phyloP scores from a whole-genome alignment of 2,797 vertebrate species.

The Sebastes melanostomus region DNA sequence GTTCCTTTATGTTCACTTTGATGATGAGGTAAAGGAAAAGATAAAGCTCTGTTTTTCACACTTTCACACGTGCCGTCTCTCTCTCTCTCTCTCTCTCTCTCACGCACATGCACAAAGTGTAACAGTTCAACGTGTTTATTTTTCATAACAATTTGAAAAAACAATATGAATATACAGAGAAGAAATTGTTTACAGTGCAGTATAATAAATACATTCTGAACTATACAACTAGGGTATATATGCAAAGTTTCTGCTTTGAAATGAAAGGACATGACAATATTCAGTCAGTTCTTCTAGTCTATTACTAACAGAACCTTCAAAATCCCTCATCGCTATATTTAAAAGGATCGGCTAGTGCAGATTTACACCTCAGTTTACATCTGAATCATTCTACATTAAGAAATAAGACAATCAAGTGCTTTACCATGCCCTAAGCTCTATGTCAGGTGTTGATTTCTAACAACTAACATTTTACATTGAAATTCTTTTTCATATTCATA shows the following conservation, averaged over 20 bases:
- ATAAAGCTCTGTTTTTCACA: background rate
- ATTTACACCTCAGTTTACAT: background rate
- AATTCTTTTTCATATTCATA: background rate
- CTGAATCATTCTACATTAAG: background rate
- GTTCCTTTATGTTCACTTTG: background rate
- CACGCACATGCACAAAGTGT: background rate
- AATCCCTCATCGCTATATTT: background rate
- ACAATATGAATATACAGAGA: conserved; percentile 18
- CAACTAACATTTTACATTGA: background rate
- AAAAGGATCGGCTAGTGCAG: background rate
- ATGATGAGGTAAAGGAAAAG: background rate
- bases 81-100: too few relatives aligned
- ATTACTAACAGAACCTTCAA: conserved; percentile 27
- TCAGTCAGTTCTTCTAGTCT: background rate
- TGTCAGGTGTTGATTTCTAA: background rate
- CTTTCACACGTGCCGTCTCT: background rate
- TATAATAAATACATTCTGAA: conserved; percentile 58
- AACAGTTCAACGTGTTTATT: conserved; percentile 41
- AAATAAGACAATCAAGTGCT: background rate
- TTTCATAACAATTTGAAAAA: background rate
- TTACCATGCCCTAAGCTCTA: background rate
- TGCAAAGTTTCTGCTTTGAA: conserved; percentile 15
- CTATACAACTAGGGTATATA: conserved; percentile 3
- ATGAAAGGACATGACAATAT: conserved; percentile 19
- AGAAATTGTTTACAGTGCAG: conserved; percentile 18